Percentiles rank a stretch among this genome's conserved stretches.
Conservation (phyloP, 1,140 invertebrate species). For the Hetaerina americana region DNA sequence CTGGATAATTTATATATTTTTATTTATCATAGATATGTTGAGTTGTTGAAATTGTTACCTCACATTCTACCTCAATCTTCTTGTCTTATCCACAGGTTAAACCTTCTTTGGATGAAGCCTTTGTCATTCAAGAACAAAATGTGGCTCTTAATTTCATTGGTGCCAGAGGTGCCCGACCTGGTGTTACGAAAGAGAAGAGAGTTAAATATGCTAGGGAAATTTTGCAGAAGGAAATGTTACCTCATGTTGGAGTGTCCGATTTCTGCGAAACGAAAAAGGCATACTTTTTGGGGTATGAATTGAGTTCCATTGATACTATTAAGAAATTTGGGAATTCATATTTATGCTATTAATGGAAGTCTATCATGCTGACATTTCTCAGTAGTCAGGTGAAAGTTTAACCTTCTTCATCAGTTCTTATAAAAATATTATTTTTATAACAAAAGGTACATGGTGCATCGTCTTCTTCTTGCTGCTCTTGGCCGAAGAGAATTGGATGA, state of each 20-base stretch:
- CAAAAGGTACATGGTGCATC: constrained; percentile 89
- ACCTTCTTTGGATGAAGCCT: constrained; percentile 96
- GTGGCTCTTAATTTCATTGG: constrained; percentile 98
- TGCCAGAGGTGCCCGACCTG: constrained; percentile 85
- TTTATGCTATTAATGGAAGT: no score
- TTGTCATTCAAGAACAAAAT: constrained; percentile 98
- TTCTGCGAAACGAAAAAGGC: constrained; percentile 99
- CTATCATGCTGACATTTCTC: no score
- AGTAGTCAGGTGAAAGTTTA: no score
- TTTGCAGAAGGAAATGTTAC: constrained; percentile 98
- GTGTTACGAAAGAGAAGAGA: constrained; percentile 96
- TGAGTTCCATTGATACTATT: background rate
- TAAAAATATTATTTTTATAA: no score
- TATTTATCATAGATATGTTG: no score
- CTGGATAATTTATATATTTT: no score
- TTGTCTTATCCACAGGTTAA: no score
- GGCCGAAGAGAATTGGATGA: constrained; percentile 93
- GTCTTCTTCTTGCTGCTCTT: constrained; percentile 83
- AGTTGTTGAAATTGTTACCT: no score
- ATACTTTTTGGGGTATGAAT: constrained; percentile 72
- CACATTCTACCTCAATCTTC: no score
- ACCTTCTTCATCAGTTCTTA: no score
- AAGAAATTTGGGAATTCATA: no score
- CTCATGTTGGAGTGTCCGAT: constrained; percentile 96
- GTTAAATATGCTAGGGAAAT: constrained; percentile 99